These are phyloP conservation scores for Latheticus oryzae DNA, from an alignment of 2,888 invertebrate species.

Conservation along the genomic window DNA sequence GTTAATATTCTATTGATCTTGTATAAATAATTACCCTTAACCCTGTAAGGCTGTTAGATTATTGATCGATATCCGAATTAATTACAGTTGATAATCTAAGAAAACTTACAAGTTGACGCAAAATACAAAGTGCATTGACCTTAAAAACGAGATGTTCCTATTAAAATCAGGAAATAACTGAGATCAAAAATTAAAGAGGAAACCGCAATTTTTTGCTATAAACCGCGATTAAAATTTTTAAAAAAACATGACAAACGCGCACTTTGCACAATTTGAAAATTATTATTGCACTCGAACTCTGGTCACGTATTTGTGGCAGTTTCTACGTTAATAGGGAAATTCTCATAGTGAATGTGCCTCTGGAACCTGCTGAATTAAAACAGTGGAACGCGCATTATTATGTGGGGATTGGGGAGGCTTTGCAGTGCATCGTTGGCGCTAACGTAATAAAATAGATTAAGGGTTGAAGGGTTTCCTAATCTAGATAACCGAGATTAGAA, in stretches of 20 bases:
- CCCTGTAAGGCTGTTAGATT: slow-evolving; percentile 6
- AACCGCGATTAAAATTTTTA: slow-evolving; percentile 8
- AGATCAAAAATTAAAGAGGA: slow-evolving; percentile 16
- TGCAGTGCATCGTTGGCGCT: slow-evolving; percentile 42
- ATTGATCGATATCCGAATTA: slow-evolving; percentile 9
- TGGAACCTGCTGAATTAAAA: slow-evolving; percentile 37
- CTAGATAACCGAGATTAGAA: slow-evolving; percentile 32
- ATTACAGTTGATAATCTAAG: slow-evolving; percentile 4
- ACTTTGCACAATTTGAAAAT: slow-evolving; percentile 11
- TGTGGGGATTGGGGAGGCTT: slow-evolving; percentile 43
- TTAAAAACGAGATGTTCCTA: slow-evolving; percentile 17
- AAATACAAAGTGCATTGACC: slow-evolving; percentile 20
- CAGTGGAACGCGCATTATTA: slow-evolving; percentile 40
- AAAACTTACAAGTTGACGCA: slow-evolving; percentile 11
- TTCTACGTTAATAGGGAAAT: slow-evolving; percentile 11
- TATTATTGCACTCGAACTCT: background rate
- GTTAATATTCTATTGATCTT: slow-evolving; percentile 11
- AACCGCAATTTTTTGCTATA: slow-evolving; percentile 4
- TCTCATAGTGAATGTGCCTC: slow-evolving; percentile 11
- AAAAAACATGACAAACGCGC: slow-evolving; percentile 1
- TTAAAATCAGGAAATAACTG: slow-evolving; percentile 22
- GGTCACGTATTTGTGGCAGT: slow-evolving; percentile 7
- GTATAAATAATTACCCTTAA: slow-evolving; percentile 15
- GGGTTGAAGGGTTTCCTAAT: slow-evolving; percentile 45
- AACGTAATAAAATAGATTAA: slow-evolving; percentile 51